Evolutionary conservation across 2,797 vertebrate genomes (phyloP), one percentile per base, ranked within the genome.

Genomic region (Gambelia wislizenii): DNA sequence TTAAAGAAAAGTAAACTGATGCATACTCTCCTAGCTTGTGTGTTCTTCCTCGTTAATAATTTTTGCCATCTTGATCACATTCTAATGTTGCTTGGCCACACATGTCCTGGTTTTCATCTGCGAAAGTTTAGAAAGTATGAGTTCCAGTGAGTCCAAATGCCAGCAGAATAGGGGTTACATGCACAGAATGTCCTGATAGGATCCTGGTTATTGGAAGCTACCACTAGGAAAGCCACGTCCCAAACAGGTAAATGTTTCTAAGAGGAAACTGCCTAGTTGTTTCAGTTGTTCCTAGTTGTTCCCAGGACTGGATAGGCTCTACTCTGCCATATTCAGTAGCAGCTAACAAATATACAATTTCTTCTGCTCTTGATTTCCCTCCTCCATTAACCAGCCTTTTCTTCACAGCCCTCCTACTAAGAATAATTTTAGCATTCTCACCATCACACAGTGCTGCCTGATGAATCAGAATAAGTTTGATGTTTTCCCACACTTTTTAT

Each of bases 341-440:
- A 52, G 78, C 86, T 64, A 44, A 39, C 2, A 36, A 83, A 83
- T 69, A 83, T 13, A 69, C 22, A 39, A 69, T 69, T 22, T 42
- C 25, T 27, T 64, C 67, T 39, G 33, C 52, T 36, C 13, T 33
- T 72, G 33, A 42, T 56, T 69, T 36, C 47, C 56, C 47, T 56
- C 84, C 72, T 61, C 56, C n/a, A 33, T 72, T n/a, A 44, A 75
- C 25, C n/a, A 54, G 84, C 44, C 20, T 54, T 87, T 92, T 49
- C 80, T 70, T 54, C 69, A 85, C 2, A 13, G 85, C 56, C 85
- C 81, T 87, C 22, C 78, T 52, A 42, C 18, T 82, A 39, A 56
- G 44, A 87, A 90, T 90, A 89, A 33, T 91, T 91, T 89, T 86
- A 79, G 67, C 90, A 69, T 87, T 78, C 78, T 86, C 52, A 47